phyloP scores from a whole-genome alignment of 2,888 invertebrate genomes.

The Temnothorax unifasciatus region DNA sequence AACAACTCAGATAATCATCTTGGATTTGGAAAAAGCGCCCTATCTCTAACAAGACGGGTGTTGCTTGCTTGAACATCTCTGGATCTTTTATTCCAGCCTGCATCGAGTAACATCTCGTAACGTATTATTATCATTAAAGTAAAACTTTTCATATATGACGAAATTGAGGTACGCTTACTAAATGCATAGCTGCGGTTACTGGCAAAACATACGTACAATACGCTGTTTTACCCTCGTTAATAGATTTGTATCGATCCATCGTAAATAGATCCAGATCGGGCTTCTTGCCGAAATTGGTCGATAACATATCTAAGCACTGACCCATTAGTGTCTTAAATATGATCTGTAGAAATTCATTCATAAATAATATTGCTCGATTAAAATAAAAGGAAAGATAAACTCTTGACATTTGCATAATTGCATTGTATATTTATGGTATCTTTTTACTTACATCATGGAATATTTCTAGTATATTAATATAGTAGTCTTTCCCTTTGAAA shows the following conservation, averaged over 20 bases:
- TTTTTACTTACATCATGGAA: constrained; percentile 91
- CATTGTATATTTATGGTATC: too few species aligned
- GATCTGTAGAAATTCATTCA: constrained; percentile 77
- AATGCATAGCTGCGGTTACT: constrained; percentile 93
- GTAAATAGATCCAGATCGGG: constrained; percentile 91
- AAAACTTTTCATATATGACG: neutral
- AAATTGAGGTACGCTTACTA: neutral
- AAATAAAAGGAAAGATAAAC: too few species aligned
- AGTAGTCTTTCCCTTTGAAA: constrained; percentile 92
- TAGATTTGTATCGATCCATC: constrained; percentile 94
- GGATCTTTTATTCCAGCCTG: constrained; percentile 90
- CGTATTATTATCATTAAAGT: neutral
- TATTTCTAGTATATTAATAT: constrained; percentile 92
- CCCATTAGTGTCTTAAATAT: constrained; percentile 92
- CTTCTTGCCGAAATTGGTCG: constrained; percentile 88
- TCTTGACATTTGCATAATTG: too few species aligned
- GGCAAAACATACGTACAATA: constrained; percentile 98
- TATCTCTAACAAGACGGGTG: constrained; percentile 95
- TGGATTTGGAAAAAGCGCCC: constrained; percentile 85
- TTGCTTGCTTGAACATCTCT: constrained; percentile 94
- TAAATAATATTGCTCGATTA: too few species aligned
- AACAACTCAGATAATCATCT: constrained; percentile 97
- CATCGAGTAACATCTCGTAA: neutral
- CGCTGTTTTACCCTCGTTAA: constrained; percentile 96
- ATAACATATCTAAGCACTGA: constrained; percentile 92